phyloP scores from a whole-genome alignment of 2,797 vertebrate species.

The Geotrypetes seraphini region DNA sequence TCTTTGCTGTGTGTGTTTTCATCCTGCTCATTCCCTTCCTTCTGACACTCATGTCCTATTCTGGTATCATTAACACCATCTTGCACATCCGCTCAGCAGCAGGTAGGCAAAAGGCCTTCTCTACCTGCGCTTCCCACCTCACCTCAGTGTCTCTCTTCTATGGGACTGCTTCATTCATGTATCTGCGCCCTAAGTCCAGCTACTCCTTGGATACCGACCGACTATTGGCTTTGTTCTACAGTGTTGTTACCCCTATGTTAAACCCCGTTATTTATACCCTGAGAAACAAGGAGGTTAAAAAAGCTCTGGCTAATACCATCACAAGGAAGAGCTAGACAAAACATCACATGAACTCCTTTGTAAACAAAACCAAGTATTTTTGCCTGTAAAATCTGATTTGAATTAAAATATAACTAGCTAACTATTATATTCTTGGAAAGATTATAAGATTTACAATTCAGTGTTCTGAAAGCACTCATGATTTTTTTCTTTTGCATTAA shows the following conservation, averaged over 20 bases:
- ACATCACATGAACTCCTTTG: no score
- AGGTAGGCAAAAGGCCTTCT: no score
- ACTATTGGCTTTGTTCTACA: slow-evolving; percentile 4
- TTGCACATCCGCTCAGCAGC: not conserved
- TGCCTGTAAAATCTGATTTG: no score
- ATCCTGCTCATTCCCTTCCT: not conserved
- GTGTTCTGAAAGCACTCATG: no score
- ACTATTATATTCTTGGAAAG: no score
- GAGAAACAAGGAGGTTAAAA: not conserved
- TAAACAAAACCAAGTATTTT: no score
- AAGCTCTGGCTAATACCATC: no score
- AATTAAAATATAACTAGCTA: no score
- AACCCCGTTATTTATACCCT: slow-evolving; percentile 6
- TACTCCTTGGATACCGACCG: slow-evolving; percentile 2
- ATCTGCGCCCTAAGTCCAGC: slow-evolving; percentile 1
- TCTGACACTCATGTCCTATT: not conserved
- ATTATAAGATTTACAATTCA: no score
- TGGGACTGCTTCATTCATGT: slow-evolving; percentile 4
- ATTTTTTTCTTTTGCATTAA: no score
- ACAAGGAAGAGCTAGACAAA: no score
- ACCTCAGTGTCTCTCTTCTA: not conserved
- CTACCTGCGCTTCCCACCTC: slow-evolving; percentile 5
- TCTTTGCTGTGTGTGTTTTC: not conserved
- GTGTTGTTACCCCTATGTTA: not conserved
- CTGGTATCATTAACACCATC: not conserved